Evolutionary conservation across 1,140 invertebrate species (phyloP).

Genomic region (Monochamus saltuarius): DNA sequence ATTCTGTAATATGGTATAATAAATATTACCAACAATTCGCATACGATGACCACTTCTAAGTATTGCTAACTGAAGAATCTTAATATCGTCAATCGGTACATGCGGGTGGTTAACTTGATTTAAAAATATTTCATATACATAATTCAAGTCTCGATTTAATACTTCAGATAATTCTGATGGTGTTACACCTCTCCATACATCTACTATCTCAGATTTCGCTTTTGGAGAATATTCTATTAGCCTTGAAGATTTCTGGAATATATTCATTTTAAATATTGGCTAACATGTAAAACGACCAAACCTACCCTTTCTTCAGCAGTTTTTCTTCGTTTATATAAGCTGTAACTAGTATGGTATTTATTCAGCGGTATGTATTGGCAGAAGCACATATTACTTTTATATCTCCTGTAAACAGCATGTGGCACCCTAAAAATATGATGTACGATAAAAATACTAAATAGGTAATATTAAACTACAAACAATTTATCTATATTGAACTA

Average conservation of each 20-base stretch:
- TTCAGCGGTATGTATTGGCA: not conserved
- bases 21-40: constrained; percentile 35
- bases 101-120: constrained; percentile 39
- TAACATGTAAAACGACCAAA: not conserved
- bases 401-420: constrained; percentile 14
- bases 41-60: constrained; percentile 44
- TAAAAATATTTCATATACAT: constrained; percentile 45
- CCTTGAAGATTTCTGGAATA: constrained; percentile 54
- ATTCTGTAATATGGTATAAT: not conserved
- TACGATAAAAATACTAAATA: too few relatives aligned
- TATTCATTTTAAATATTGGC: too few relatives aligned
- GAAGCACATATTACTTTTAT: constrained; percentile 5
- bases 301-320: constrained; percentile 55
- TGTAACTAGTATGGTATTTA: constrained; percentile 36
- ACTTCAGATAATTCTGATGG: constrained; percentile 68
- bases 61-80: constrained; percentile 40
- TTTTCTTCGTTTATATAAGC: constrained; percentile 52
- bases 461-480: too few relatives aligned
- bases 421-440: constrained; percentile 7
- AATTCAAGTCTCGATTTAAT: constrained; percentile 55
- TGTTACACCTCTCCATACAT: constrained; percentile 79
- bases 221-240: constrained; percentile 58
- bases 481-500: too few relatives aligned
- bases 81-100: constrained; percentile 41
- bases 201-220: constrained; percentile 55